phyloP scores from a whole-genome alignment of 2,888 invertebrate species.

The Temnothorax unifasciatus region DNA sequence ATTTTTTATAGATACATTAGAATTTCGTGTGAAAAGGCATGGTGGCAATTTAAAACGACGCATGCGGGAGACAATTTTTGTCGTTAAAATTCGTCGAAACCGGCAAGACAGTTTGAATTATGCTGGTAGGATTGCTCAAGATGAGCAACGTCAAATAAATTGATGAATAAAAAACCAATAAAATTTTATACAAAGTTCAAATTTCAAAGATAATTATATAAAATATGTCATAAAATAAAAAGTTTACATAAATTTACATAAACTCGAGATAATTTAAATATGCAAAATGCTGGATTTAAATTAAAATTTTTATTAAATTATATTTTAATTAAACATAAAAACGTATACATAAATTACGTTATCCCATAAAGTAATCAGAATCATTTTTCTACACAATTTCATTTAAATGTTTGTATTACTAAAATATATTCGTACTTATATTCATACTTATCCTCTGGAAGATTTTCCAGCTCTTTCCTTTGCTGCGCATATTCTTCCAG shows the following conservation, averaged over 20 bases:
- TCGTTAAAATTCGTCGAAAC: slow-evolving; percentile 50
- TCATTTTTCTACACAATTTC: neutral
- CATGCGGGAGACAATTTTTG: slow-evolving; percentile 69
- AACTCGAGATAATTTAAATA: neutral
- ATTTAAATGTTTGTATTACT: slow-evolving; percentile 3
- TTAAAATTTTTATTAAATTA: neutral
- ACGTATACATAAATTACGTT: neutral
- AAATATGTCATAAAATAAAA: neutral
- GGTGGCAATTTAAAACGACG: slow-evolving; percentile 43
- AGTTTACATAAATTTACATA: neutral
- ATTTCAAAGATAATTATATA: neutral
- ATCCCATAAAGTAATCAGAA: neutral
- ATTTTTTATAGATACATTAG: slow-evolving; percentile 7
- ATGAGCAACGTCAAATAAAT: slow-evolving; percentile 44
- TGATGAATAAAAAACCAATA: neutral
- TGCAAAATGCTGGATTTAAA: neutral
- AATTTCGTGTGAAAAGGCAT: slow-evolving; percentile 49
- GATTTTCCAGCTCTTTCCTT: slow-evolving; percentile 19
- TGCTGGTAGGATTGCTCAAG: slow-evolving; percentile 70
- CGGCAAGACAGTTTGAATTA: slow-evolving; percentile 37
- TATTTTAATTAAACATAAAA: slow-evolving; percentile 14
- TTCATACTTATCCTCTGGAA: slow-evolving; percentile 28
- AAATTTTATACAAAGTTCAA: slow-evolving; percentile 12
- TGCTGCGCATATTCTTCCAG: slow-evolving; percentile 17
- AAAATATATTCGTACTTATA: slow-evolving; percentile 3